phyloP scores from a whole-genome alignment of 2,113 vertebrate species.

The Hemibagrus wyckioides region DNA sequence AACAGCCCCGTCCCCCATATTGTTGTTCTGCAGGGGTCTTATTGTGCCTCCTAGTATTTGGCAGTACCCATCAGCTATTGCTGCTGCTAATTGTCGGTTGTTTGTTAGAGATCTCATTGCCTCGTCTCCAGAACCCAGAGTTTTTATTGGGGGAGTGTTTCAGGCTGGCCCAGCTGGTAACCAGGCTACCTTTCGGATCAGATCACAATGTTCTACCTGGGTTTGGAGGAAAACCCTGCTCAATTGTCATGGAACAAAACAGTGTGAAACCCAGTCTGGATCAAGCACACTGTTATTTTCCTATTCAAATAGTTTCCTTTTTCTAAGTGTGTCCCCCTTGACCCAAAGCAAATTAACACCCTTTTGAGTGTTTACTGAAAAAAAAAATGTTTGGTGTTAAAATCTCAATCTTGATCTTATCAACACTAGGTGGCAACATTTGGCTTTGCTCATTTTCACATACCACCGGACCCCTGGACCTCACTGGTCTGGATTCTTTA shows the following conservation, averaged over 20 bases:
- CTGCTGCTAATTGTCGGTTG: slow-evolving; percentile 50
- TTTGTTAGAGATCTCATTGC: slow-evolving; percentile 54
- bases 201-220: slow-evolving; percentile 57
- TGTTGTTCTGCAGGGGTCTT: slow-evolving; percentile 31
- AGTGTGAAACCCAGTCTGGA: slow-evolving; percentile 59
- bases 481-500: slow-evolving; percentile 29
- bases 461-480: slow-evolving; percentile 23
- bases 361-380: slow-evolving; percentile 36
- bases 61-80: slow-evolving; percentile 44
- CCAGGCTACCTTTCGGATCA: slow-evolving; percentile 50
- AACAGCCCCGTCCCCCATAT: background rate
- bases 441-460: slow-evolving; percentile 59
- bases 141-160: slow-evolving; percentile 50
- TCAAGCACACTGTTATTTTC: slow-evolving; percentile 64
- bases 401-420: slow-evolving; percentile 51
- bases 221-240: slow-evolving; percentile 54
- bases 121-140: slow-evolving; percentile 39
- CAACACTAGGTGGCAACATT: slow-evolving; percentile 81
- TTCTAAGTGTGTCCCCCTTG: slow-evolving; percentile 48
- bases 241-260: slow-evolving; percentile 64
- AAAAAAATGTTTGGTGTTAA: slow-evolving; percentile 12
- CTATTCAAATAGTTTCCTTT: slow-evolving; percentile 62
- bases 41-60: slow-evolving; percentile 45
- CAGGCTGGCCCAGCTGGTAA: slow-evolving; percentile 46
- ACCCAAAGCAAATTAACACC: slow-evolving; percentile 51